Percentiles rank a stretch among this genome's conserved stretches.
Conservation (phyloP, 2,797 vertebrate species). For the Glossophaga mutica region DNA sequence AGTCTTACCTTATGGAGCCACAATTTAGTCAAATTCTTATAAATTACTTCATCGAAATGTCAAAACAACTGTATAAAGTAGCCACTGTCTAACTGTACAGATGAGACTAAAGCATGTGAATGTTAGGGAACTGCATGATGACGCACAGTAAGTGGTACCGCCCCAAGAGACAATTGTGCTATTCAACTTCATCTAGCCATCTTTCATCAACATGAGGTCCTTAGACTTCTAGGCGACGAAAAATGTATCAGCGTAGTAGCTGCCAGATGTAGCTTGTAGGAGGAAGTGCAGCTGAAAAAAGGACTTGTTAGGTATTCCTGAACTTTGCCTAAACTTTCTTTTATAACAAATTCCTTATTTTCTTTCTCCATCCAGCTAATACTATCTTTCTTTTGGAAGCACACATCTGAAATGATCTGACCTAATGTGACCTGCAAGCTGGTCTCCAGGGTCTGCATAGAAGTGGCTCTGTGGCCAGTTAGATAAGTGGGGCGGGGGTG, state of each 20-base stretch:
- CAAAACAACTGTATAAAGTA: neutral
- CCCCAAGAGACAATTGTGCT: neutral
- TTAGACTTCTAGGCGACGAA: neutral
- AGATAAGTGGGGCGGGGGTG: too few species aligned
- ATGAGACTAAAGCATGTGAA: neutral
- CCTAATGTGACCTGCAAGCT: neutral
- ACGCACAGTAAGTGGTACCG: neutral
- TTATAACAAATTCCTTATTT: neutral
- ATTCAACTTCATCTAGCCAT: neutral
- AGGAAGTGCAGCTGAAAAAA: neutral
- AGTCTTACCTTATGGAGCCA: neutral
- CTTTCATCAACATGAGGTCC: neutral
- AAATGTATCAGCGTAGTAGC: neutral
- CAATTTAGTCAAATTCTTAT: neutral
- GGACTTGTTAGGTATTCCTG: neutral
- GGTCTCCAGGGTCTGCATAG: neutral
- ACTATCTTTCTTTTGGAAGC: neutral
- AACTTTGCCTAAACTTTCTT: neutral
- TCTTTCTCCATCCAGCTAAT: neutral
- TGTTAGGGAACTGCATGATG: neutral
- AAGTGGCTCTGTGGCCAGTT: neutral
- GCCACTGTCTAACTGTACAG: neutral
- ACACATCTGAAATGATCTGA: neutral
- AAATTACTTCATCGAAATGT: neutral
- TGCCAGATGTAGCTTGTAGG: neutral